Evolutionary conservation across 2,113 vertebrate genomes (phyloP).

Genomic region (Psammodynastes pulverulentus): DNA sequence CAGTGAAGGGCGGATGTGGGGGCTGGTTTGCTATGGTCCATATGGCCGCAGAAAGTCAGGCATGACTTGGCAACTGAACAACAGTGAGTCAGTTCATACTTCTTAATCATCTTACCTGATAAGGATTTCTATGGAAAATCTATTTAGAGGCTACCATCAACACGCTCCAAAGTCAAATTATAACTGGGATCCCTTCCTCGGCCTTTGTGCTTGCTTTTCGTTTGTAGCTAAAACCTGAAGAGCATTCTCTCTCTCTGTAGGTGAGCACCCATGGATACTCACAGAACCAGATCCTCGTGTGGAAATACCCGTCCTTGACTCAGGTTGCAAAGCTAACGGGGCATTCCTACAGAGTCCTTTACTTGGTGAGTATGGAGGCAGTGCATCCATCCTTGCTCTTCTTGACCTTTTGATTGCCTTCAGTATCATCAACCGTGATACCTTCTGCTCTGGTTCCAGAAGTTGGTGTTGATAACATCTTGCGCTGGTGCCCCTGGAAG

Average conservation of each 20-base stretch:
- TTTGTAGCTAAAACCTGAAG: not conserved
- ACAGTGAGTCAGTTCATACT: not conserved
- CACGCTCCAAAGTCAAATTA: not conserved
- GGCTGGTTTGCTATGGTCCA: not conserved
- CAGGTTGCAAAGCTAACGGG: conserved; percentile 97
- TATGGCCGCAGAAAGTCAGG: not conserved
- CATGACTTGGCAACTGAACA: not conserved
- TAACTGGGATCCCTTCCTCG: not conserved
- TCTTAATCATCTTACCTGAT: not conserved
- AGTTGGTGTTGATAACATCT: not conserved
- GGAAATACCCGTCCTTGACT: conserved; percentile 97
- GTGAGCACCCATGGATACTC: conserved; percentile 98
- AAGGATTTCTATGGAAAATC: not conserved
- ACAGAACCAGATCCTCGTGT: conserved; percentile 98
- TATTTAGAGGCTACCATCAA: not conserved
- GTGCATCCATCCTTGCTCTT: not conserved
- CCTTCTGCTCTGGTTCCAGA: not conserved
- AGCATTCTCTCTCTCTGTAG: conserved; percentile 56
- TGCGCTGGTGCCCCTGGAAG: not conserved
- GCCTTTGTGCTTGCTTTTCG: not conserved
- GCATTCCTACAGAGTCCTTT: conserved; percentile 94
- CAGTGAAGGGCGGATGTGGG: too few species aligned
- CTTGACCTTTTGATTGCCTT: not conserved
- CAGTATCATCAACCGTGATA: not conserved
- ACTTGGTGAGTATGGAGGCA: conserved; percentile 78